Percentiles rank a stretch among this genome's conserved stretches.
phyloP scores from a whole-genome alignment of 2,797 vertebrate genomes.

The Chelon auratus region DNA sequence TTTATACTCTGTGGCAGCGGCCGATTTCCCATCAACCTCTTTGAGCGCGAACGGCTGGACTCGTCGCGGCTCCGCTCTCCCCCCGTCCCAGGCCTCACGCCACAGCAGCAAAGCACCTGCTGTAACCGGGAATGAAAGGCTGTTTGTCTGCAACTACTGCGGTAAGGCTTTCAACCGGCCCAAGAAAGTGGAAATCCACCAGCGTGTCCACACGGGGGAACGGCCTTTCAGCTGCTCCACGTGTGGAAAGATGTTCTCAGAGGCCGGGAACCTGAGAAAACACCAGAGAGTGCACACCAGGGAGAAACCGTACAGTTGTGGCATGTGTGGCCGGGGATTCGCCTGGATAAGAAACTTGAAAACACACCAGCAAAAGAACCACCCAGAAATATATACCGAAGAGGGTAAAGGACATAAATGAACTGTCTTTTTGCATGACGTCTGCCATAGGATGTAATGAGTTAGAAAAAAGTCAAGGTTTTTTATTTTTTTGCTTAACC shows the following conservation, averaged over 20 bases:
- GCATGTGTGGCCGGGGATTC: conserved; percentile 84
- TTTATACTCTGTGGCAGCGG: conserved; percentile 60
- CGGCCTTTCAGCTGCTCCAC: conserved; percentile 86
- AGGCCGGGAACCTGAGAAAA: conserved; percentile 86
- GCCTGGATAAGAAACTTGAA: conserved; percentile 87
- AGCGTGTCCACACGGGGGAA: conserved; percentile 87
- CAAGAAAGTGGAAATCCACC: conserved; percentile 89
- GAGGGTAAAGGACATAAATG: conserved; percentile 24
- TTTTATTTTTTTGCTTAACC: not conserved
- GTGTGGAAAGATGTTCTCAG: conserved; percentile 86
- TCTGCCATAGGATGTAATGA: not conserved
- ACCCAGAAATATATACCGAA: conserved; percentile 62
- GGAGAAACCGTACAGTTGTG: conserved; percentile 86
- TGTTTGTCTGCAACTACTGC: conserved; percentile 88
- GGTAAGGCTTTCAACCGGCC: conserved; percentile 91
- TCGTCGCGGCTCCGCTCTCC: conserved; percentile 16
- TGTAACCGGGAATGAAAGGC: conserved; percentile 83
- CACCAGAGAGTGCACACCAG: conserved; percentile 88
- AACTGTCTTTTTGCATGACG: not conserved
- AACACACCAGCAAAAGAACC: conserved; percentile 84
- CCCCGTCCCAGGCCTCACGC: conserved; percentile 1
- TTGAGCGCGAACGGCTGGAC: conserved; percentile 61
- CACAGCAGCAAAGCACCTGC: conserved; percentile 67
- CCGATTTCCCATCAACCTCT: conserved; percentile 67
- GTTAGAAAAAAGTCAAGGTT: not conserved